Evolutionary conservation across 2,797 vertebrate genomes (phyloP).

Genomic region (Megaceryle alcyon): DNA sequence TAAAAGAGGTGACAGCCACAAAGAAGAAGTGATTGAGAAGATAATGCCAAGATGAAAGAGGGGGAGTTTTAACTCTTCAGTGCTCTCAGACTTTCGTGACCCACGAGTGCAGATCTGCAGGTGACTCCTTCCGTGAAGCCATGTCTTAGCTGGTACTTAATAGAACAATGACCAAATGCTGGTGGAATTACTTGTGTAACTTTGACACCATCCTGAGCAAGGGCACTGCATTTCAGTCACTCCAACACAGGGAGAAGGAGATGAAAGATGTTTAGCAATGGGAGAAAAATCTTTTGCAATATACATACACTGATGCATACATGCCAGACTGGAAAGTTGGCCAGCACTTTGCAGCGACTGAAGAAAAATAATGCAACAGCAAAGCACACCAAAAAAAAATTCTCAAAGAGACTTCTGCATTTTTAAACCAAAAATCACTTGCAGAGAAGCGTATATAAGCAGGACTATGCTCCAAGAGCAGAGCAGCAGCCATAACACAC

Average conservation of each 20-base stretch:
- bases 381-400: background rate
- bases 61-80: background rate
- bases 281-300: background rate
- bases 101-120: background rate
- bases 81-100: background rate
- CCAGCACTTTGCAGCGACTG: background rate
- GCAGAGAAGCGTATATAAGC: background rate
- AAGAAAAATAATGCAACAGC: background rate
- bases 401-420: background rate
- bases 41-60: slow-evolving; percentile 15
- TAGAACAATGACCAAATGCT: background rate
- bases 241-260: background rate
- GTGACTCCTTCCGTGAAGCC: background rate
- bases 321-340: background rate
- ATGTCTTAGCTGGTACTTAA: background rate
- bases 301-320: background rate
- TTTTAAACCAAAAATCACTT: background rate
- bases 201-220: background rate
- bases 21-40: background rate
- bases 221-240: background rate
- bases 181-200: background rate
- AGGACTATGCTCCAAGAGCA: background rate
- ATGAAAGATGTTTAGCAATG: background rate
- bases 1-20: background rate
- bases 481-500: background rate